A percentile compares a stretch with the other conserved stretches of the same genome.
Conservation (phyloP, 2,888 invertebrate species). For the Melanophora roralis region DNA sequence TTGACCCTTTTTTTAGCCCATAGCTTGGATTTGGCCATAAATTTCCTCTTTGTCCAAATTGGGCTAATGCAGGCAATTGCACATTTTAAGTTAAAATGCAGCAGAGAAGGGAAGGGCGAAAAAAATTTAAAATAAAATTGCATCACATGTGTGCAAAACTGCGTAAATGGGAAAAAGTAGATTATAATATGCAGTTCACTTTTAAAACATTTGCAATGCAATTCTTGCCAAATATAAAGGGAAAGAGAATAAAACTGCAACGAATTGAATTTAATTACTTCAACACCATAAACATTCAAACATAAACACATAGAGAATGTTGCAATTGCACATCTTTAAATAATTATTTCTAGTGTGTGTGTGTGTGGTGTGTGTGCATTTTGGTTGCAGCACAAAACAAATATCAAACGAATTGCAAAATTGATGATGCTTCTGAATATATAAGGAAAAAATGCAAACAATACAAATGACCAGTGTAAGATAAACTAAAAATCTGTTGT, state of each 20-base stretch:
- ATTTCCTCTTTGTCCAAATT: slow-evolving; percentile 45
- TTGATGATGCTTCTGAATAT: slow-evolving; percentile 52
- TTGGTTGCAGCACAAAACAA: slow-evolving; percentile 12
- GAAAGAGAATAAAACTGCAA: slow-evolving; percentile 39
- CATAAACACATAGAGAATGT: slow-evolving; percentile 4
- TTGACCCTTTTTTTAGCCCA: slow-evolving; percentile 52
- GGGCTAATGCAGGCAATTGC: slow-evolving; percentile 47
- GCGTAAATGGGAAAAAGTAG: slow-evolving; percentile 11
- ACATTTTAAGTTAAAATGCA: slow-evolving; percentile 38
- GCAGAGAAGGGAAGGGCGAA: not conserved
- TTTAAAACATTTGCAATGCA: slow-evolving; percentile 33
- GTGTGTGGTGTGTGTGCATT: not conserved
- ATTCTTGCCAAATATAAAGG: not conserved
- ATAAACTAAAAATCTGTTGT: slow-evolving; percentile 60
- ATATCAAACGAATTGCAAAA: slow-evolving; percentile 42
- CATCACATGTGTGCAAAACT: slow-evolving; percentile 52
- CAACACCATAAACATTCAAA: slow-evolving; percentile 17
- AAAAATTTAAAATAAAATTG: slow-evolving; percentile 28
- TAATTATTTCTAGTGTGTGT: not conserved
- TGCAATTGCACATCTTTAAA: not conserved
- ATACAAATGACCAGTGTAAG: slow-evolving; percentile 58
- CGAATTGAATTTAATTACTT: slow-evolving; percentile 61
- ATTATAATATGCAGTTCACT: slow-evolving; percentile 11
- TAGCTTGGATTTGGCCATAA: slow-evolving; percentile 39
- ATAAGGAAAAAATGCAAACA: slow-evolving; percentile 51